Evolutionary conservation across 2,113 vertebrate species (phyloP).

Genomic region (Cryptotis parvus): DNA sequence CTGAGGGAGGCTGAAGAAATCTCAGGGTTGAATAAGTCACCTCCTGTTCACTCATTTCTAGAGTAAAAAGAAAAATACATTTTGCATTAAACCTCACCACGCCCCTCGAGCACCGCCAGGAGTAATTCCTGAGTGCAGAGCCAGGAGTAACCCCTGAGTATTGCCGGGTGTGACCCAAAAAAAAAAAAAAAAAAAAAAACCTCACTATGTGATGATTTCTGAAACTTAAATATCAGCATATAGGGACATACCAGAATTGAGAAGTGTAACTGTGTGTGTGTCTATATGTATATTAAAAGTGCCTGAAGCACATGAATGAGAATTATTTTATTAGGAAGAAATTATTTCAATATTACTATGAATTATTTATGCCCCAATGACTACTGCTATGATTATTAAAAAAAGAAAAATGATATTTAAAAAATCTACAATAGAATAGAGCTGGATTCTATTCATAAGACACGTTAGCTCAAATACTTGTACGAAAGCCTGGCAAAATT

Average conservation of each 20-base stretch:
- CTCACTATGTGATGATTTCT: background rate
- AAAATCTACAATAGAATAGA: background rate
- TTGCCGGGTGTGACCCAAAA: no score
- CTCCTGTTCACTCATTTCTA: slow-evolving; percentile 56
- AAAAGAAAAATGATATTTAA: background rate
- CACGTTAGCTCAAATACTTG: slow-evolving; percentile 14
- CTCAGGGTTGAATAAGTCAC: slow-evolving; percentile 20
- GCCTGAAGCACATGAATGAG: background rate
- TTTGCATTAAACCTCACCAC: no score
- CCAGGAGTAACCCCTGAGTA: no score
- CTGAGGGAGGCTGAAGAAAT: slow-evolving; percentile 45
- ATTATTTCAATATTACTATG: background rate
- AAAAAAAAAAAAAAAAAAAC: no score
- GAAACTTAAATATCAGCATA: background rate
- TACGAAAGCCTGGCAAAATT: background rate
- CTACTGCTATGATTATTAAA: background rate
- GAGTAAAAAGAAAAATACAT: background rate
- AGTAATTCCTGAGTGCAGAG: no score
- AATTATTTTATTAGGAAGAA: background rate
- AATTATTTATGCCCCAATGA: background rate
- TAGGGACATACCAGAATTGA: background rate
- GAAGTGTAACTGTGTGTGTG: rapidly evolving
- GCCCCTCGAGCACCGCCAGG: no score
- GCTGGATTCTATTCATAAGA: background rate
- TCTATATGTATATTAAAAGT: background rate